Conservation (phyloP, 53 echinoderm and acorn worm species). For the Actinopyga echinites region DNA sequence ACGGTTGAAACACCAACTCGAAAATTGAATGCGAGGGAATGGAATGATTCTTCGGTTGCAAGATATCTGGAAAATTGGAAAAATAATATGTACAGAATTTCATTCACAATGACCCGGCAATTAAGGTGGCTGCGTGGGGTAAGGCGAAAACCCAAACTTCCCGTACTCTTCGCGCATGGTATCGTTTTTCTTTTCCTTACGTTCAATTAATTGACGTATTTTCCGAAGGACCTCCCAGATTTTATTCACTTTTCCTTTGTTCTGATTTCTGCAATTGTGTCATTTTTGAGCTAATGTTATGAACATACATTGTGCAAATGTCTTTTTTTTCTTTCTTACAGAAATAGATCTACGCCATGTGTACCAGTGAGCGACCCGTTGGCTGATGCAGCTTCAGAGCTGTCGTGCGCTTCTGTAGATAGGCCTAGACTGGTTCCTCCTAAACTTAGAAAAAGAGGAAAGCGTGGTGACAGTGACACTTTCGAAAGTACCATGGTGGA, state of each 20-base stretch:
- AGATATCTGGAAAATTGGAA: neutral
- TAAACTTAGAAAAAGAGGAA: neutral
- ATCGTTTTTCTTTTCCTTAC: no score
- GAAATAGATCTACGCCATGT: neutral
- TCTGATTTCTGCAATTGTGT: no score
- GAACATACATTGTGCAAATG: no score
- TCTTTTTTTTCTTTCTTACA: neutral
- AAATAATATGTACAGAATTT: neutral
- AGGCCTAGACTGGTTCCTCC: neutral
- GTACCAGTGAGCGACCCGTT: neutral
- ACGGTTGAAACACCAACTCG: neutral
- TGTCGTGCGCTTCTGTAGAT: no score
- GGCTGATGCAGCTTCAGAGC: neutral
- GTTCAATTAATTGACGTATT: no score
- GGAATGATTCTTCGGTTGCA: slow-evolving; percentile 4
- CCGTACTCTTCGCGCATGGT: no score
- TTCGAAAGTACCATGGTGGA: neutral
- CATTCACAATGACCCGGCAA: no score
- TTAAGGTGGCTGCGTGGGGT: no score
- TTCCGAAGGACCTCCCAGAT: no score
- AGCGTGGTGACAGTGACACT: neutral
- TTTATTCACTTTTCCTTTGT: no score
- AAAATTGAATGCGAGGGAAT: neutral
- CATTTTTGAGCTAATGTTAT: no score
- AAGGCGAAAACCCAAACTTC: no score